Base-by-base conservation (phyloP, 2,888 invertebrate genomes). In the Pasiphila rectangulata region DNA sequence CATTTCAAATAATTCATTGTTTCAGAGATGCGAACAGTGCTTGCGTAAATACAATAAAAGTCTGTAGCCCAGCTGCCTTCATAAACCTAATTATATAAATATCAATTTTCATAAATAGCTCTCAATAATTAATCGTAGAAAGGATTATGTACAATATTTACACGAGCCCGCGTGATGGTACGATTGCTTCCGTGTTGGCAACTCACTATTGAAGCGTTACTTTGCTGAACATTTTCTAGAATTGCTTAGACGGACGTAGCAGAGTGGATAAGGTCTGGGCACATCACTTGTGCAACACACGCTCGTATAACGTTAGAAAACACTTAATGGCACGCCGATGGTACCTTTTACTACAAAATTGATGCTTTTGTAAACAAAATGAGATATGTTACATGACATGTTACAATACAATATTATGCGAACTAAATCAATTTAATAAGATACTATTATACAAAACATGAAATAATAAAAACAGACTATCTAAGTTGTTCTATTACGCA, bases 131-230 rank as follows among this genome's bases (percentile, higher is more conserved):
- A 30, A 41, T 35, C 5, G 24, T 30, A 41, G 13, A 19, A 16
- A 35, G 16, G 10, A 38, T 16, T 48, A 48, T 48, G 42, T 52
- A 52, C 42, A 48, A 16, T 43, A 50, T 45, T 34, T 46, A 50
- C 45, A 50, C 24, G 9, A 12, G 27, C n/a, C 17, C 15, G 20
- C 3, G 4, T 20, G 21, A 12, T 16, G 20, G 7, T 7, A 7
- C 9, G n/a, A 4, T 9, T 17, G n/a, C n/a, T n/a, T n/a, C n/a
- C n/a, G n/a, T n/a, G n/a, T n/a, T n/a, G 12, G 15, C 27, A 6
- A 12, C 27, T 2, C 15, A 16, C 16, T 3, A 2, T 2, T n/a
- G 2, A 15, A 30, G 4, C 4, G 3, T 30, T 2, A 5, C 17
- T 16, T 9, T n/a, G n/a, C n/a, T n/a, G n/a, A n/a, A 30, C n/a